A percentile compares a stretch with the other conserved stretches of the same genome.
Evolutionary conservation across 2,888 invertebrate species (phyloP).

Genomic region (Agonum fuliginosum): DNA sequence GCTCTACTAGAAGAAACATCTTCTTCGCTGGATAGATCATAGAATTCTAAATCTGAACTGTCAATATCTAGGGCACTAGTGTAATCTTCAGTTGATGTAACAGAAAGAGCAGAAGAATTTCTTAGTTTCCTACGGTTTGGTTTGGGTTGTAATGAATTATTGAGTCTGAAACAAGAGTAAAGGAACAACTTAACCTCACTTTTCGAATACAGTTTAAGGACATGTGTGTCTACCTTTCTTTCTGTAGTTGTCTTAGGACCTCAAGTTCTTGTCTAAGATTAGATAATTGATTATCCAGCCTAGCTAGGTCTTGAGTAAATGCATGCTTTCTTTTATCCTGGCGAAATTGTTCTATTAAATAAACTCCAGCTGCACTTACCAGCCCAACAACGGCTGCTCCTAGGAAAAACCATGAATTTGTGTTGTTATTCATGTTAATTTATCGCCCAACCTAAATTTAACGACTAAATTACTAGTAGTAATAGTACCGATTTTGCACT

Average conservation of each 20-base stretch:
- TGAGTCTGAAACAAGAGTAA: slow-evolving; percentile 56
- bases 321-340: slow-evolving; percentile 69
- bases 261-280: slow-evolving; percentile 68
- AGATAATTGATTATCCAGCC: slow-evolving; percentile 68
- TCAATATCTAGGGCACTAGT: slow-evolving; percentile 68
- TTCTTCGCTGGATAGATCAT: slow-evolving; percentile 71
- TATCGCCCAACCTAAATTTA: slow-evolving; percentile 5
- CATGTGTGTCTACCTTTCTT: slow-evolving; percentile 61
- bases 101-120: slow-evolving; percentile 56
- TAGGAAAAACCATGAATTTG: slow-evolving; percentile 64
- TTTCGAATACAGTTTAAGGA: slow-evolving; percentile 28
- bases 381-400: slow-evolving; percentile 70
- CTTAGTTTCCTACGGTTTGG: slow-evolving; percentile 23
- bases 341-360: slow-evolving; percentile 69
- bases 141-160: slow-evolving; percentile 56
- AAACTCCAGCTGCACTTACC: slow-evolving; percentile 70
- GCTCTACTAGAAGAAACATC: slow-evolving; percentile 61
- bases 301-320: slow-evolving; percentile 69
- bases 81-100: slow-evolving; percentile 67
- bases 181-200: slow-evolving; percentile 49
- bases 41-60: slow-evolving; percentile 71
- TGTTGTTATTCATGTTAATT: slow-evolving; percentile 53
- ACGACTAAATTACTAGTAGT: slow-evolving; percentile 19
- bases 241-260: slow-evolving; percentile 66
- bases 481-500: slow-evolving; percentile 27